A percentile compares a stretch with the other conserved stretches of the same genome.
phyloP scores from a whole-genome alignment of 2,113 vertebrate species.

The Ellobius talpinus region DNA sequence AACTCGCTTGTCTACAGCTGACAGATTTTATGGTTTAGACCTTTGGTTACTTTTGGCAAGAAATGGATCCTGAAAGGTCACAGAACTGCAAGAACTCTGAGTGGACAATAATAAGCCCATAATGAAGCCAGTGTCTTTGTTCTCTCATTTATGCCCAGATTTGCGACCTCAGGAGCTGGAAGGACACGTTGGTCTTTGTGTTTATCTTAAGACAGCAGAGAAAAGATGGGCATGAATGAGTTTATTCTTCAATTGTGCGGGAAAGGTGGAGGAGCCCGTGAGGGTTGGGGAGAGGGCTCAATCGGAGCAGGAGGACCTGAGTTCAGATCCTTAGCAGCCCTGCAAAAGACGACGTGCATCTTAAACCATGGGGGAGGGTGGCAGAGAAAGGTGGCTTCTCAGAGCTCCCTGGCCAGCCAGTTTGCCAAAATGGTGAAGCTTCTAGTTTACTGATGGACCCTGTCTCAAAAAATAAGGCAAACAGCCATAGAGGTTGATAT shows the following conservation, averaged over 20 bases:
- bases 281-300: background rate
- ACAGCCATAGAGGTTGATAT: too few relatives aligned
- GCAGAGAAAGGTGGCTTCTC: background rate
- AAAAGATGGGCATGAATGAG: background rate
- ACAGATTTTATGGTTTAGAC: constrained; percentile 44
- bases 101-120: constrained; percentile 41
- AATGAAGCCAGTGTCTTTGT: constrained; percentile 60
- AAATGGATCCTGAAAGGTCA: constrained; percentile 54
- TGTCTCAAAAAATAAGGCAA: background rate
- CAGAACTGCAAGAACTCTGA: constrained; percentile 52
- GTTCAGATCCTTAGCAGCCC: background rate
- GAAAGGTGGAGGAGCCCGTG: background rate
- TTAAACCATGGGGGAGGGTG: background rate
- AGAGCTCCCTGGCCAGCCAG: too few relatives aligned
- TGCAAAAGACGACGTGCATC: background rate
- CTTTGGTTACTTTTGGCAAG: constrained; percentile 70
- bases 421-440: background rate
- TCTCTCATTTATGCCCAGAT: constrained; percentile 16
- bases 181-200: constrained; percentile 54
- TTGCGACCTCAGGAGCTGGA: background rate
- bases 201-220: constrained; percentile 31
- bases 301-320: background rate
- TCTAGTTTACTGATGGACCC: background rate
- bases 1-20: background rate
- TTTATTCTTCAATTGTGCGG: background rate